Percentiles rank a stretch among this genome's conserved stretches.
These are phyloP conservation scores for Lithophane socia DNA, from an alignment of 2,888 invertebrate species.

Conservation along the genomic window DNA sequence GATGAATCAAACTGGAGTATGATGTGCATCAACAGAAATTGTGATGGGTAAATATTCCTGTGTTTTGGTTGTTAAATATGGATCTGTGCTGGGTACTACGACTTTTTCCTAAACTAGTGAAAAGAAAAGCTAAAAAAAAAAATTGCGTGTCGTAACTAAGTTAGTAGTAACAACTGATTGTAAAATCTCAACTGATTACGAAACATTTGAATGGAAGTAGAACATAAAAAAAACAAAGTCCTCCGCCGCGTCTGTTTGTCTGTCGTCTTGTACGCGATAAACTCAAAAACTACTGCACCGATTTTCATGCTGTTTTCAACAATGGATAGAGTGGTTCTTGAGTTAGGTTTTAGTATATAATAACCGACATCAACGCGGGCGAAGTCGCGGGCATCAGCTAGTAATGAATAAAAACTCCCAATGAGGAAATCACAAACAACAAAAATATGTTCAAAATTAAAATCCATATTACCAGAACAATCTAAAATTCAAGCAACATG, in stretches of 20 bases:
- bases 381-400: too few species aligned
- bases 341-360: too few species aligned
- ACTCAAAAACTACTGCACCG: too few species aligned
- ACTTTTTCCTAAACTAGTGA: not conserved
- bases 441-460: not conserved
- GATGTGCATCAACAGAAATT: slow-evolving; percentile 46
- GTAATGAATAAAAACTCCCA: not conserved
- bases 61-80: slow-evolving; percentile 44
- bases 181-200: not conserved
- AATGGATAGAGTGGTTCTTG: too few species aligned
- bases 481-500: not conserved
- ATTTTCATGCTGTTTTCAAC: too few species aligned
- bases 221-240: too few species aligned
- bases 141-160: not conserved
- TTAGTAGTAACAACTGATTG: not conserved
- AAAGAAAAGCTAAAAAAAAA: not conserved
- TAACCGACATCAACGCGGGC: too few species aligned
- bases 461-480: not conserved
- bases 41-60: slow-evolving; percentile 33
- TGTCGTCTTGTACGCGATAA: too few species aligned
- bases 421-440: not conserved
- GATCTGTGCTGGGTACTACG: not conserved
- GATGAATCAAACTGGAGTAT: slow-evolving; percentile 58
- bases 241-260: too few species aligned
- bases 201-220: not conserved